Base-by-base conservation (phyloP, 2,888 invertebrate genomes). In the Salpingus planirostris region DNA sequence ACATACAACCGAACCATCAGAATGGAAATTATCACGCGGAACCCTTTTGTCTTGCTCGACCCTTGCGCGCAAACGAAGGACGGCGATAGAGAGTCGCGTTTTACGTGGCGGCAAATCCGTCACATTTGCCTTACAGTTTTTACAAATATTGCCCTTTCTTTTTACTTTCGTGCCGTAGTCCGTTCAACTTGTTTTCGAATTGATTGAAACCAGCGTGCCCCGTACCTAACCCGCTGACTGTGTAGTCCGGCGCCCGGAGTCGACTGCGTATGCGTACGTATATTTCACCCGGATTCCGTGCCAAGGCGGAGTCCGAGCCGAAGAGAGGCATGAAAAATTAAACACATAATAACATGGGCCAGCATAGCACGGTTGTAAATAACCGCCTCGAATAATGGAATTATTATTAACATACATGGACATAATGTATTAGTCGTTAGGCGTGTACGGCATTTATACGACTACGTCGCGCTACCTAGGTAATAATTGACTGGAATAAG, bases 1-100 rank as follows among this genome's bases (percentile, higher is more conserved):
- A 50, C 52, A 51, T 51, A 48, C 50, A 38, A 36, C 47, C 41
- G 36, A 39, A 36, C 33, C 22, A 21, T 26, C 18, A 8, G 18
- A n/a, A 5, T 18, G 38, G 39, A 42, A 48, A 48, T 36, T 43
- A 40, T 42, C 33, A 34, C 37, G 30, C 32, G 39, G 42, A 24
- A 8, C 31, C 40, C 29, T 38, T 27, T 31, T 31, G 18, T 18
- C 18, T 45, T 27, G 24, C n/a, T 14, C 28, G 27, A 22, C 29
- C 26, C 21, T 31, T 27, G 35, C 26, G 15, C 11, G 21, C 5
- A 24, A 13, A 24, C 11, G 25, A 25, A 25, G 22, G 24, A 2
- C 15, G 11, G 11, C 10, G 8, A 15, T 3, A 28, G 29, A 11
- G 23, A 3, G n/a, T 3, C 4, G 4, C 24, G 4, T 10, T 4